These are phyloP conservation scores for Origma solitaria DNA, from an alignment of 2,113 vertebrate genomes.

Conservation along the genomic window DNA sequence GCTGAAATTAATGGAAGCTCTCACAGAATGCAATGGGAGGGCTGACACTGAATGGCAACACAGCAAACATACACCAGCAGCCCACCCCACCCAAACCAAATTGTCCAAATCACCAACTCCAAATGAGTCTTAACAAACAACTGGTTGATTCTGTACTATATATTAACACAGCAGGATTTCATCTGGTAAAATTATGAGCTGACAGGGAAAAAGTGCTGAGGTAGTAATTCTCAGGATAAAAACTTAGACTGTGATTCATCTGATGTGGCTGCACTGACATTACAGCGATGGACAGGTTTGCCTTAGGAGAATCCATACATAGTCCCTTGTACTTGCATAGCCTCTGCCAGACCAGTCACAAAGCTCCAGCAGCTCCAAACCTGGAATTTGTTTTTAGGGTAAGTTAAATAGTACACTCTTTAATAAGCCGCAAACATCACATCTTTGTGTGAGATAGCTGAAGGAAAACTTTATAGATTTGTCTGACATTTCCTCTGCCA, in stretches of 20 bases:
- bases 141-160: neutral
- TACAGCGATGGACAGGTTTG: neutral
- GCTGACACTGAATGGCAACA: neutral
- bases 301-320: neutral
- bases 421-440: neutral
- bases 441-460: neutral
- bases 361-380: neutral
- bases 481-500: neutral
- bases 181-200: neutral
- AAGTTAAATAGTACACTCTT: neutral
- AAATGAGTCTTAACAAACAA: neutral
- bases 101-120: neutral
- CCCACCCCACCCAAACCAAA: neutral
- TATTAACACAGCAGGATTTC: neutral
- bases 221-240: neutral
- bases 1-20: constrained; percentile 13
- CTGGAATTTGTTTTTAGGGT: neutral
- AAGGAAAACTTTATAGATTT: neutral
- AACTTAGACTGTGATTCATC: neutral
- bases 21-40: neutral
- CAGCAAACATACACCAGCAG: neutral
- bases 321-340: neutral
- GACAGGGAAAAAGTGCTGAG: neutral
- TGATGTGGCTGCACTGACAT: neutral
- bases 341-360: neutral